Base-by-base conservation (phyloP, 2,113 vertebrate genomes). In the Cephalopholis sonnerati region DNA sequence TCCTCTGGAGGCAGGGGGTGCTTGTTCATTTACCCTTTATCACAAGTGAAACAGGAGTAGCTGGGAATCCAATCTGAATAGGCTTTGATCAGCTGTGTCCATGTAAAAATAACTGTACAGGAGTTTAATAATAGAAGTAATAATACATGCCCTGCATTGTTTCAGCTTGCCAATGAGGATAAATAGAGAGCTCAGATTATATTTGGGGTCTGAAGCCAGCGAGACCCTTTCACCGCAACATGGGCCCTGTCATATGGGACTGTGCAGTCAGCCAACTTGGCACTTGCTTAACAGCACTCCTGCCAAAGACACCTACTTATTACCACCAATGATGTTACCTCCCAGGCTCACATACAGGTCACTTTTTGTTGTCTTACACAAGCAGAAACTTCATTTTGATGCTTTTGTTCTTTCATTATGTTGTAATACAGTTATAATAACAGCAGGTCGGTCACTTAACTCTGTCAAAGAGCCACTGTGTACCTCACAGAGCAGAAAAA, bases 141-240 rank as follows among this genome's bases (percentile, higher is more conserved):
- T 87, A 87, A 91, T 87, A 84, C 85, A 90, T 91, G 87, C 79
- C 67, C 83, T 48, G 84, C 87, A 82, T 93, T 94, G 92, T 94
- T 93, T 84, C 78, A 65, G 87, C 57, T 87, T 90, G 85, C 88
- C 87, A 83, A 55, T 65, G 79, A 79, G 79, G 89, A 92, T 92
- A 91, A 93, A 94, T 87, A 83, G 83, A 90, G 76, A 79, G 76
- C 91, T 90, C 72, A 84, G 82, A 92, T 90, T 92, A 91, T 93
- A 86, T 90, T 92, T 81, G 76, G 90, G 79, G 81, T 84, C 48
- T 72, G 44, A 83, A 63, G 83, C 79, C 85, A 84, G 79, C 57
- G 53, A 89, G 89, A 88, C 84, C 89, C 79, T 87, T 81, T 86
- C 61, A 80, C 88, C 48, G 15, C 64, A 58, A 80, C 92, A 90